Conservation (phyloP, 2,888 invertebrate species). For the Hoplodrina blanda region DNA sequence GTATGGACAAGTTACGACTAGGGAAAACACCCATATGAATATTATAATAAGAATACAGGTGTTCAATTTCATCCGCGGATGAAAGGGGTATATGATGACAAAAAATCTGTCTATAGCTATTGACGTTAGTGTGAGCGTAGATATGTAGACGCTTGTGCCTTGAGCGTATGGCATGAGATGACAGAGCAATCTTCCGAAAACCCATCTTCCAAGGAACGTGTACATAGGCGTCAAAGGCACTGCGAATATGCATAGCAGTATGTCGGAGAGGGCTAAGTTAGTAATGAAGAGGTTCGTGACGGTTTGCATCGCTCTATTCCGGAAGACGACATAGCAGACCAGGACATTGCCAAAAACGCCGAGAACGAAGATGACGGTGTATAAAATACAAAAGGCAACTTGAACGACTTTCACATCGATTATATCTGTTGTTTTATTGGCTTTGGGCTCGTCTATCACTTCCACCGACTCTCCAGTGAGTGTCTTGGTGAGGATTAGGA, state of each 20-base stretch:
- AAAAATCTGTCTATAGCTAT: constrained; percentile 98
- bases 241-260: constrained; percentile 95
- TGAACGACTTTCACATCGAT: constrained; percentile 93
- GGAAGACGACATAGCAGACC: constrained; percentile 96
- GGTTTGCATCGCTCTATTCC: constrained; percentile 97
- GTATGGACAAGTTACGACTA: constrained; percentile 95
- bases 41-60: constrained; percentile 94
- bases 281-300: constrained; percentile 98
- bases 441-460: constrained; percentile 83
- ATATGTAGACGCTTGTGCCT: constrained; percentile 97
- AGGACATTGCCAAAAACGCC: constrained; percentile 95
- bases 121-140: constrained; percentile 96
- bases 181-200: constrained; percentile 95
- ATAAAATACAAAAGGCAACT: constrained; percentile 94
- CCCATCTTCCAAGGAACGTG: constrained; percentile 95
- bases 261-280: constrained; percentile 96
- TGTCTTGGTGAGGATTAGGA: constrained; percentile 84
- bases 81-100: constrained; percentile 97
- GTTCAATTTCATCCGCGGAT: constrained; percentile 94
- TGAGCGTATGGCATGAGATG: constrained; percentile 96
- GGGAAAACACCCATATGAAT: constrained; percentile 95
- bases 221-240: constrained; percentile 97
- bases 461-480: constrained; percentile 85
- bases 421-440: constrained; percentile 88
- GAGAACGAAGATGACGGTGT: constrained; percentile 94